Evolutionary conservation across 2,888 invertebrate genomes (phyloP).

Genomic region (Myopa testacea): DNA sequence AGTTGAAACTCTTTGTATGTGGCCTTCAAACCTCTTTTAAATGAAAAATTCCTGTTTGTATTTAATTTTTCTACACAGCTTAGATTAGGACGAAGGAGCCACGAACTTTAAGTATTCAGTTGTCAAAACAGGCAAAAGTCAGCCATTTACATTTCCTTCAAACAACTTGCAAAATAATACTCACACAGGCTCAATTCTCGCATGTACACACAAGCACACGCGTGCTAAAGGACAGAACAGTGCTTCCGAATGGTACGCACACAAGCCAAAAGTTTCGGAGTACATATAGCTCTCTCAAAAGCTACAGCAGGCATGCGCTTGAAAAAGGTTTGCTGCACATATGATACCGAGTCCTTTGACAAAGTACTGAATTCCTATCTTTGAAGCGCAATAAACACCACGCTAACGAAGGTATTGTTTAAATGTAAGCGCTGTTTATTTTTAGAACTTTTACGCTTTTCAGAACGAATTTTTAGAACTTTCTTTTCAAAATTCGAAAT

Average conservation of each 20-base stretch:
- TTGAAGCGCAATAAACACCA: neutral
- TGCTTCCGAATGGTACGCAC: slow-evolving; percentile 18
- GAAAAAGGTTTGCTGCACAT: slow-evolving; percentile 27
- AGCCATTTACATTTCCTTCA: slow-evolving; percentile 51
- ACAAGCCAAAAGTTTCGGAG: slow-evolving; percentile 4
- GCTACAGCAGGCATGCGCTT: slow-evolving; percentile 14
- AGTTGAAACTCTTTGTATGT: neutral
- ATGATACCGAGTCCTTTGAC: slow-evolving; percentile 21
- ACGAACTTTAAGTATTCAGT: slow-evolving; percentile 48
- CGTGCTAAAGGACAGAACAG: slow-evolving; percentile 6
- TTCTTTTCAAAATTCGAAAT: too few relatives aligned
- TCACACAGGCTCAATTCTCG: slow-evolving; percentile 32
- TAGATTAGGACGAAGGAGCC: slow-evolving; percentile 37
- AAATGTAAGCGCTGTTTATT: neutral
- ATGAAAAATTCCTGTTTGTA: slow-evolving; percentile 11
- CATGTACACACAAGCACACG: slow-evolving; percentile 35
- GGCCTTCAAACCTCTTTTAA: neutral
- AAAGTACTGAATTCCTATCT: slow-evolving; percentile 14
- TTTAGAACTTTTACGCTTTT: too few relatives aligned
- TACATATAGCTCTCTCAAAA: slow-evolving; percentile 7
- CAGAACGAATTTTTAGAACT: too few relatives aligned
- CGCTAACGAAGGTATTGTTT: neutral
- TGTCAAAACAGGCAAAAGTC: slow-evolving; percentile 53
- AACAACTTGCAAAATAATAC: slow-evolving; percentile 39
- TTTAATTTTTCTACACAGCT: slow-evolving; percentile 20